Percentiles rank a stretch among this genome's conserved stretches.
These are phyloP conservation scores for Lamellibrachia satsuma DNA, from an alignment of 2,888 invertebrate genomes.

Conservation along the genomic window DNA sequence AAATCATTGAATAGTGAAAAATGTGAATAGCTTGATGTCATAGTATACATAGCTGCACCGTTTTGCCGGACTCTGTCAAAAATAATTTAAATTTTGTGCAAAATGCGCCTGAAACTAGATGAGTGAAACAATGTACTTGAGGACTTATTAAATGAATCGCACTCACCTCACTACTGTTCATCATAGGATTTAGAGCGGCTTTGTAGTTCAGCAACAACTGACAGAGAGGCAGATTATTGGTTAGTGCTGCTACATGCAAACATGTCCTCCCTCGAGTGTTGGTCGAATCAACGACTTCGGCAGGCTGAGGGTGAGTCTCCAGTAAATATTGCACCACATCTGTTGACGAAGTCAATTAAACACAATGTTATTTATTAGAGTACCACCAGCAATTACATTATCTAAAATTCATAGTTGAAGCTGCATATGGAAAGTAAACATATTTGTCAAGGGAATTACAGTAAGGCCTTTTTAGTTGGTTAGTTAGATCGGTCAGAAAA, in stretches of 20 bases:
- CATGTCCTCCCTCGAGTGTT: constrained; percentile 94
- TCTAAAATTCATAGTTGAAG: constrained; percentile 22
- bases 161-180: constrained; percentile 29
- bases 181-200: constrained; percentile 73
- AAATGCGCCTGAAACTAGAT: too few relatives aligned
- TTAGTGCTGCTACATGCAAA: constrained; percentile 91
- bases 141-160: constrained; percentile 8
- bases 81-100: too few relatives aligned
- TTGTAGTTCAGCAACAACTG: constrained; percentile 84
- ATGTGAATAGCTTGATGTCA: too few relatives aligned
- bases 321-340: constrained; percentile 56
- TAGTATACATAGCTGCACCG: too few relatives aligned
- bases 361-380: constrained; percentile 22
- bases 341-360: constrained; percentile 37
- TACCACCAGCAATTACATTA: constrained; percentile 13
- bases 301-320: constrained; percentile 28
- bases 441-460: too few relatives aligned
- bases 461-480: neutral
- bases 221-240: constrained; percentile 93
- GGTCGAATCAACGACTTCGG: constrained; percentile 79
- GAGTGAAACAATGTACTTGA: neutral
- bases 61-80: too few relatives aligned
- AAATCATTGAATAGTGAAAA: too few relatives aligned
- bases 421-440: neutral
- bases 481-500: too few relatives aligned